Evolutionary conservation across 2,888 invertebrate genomes (phyloP).

Genomic region (Eupeodes luniger): DNA sequence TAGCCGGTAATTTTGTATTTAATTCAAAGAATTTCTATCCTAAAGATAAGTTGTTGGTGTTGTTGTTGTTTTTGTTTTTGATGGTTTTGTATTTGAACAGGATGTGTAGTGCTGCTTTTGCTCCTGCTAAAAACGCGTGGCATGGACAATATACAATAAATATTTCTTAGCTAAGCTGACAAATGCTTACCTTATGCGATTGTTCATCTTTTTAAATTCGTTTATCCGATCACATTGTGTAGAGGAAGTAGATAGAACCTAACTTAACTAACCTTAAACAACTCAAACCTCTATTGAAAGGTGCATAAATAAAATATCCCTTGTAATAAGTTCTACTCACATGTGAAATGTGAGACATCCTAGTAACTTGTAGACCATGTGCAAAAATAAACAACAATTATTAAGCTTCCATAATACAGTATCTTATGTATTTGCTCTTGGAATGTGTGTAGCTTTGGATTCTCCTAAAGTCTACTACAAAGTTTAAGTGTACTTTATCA

Average conservation of each 20-base stretch:
- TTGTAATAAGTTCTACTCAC: background rate
- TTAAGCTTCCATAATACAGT: background rate
- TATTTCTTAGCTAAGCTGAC: conserved; percentile 18
- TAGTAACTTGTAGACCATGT: background rate
- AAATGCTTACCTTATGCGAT: conserved; percentile 27
- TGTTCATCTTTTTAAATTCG: conserved; percentile 40
- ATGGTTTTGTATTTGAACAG: conserved; percentile 17
- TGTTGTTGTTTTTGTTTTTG: conserved; percentile 11
- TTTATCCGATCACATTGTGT: background rate
- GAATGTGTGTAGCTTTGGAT: too few species aligned
- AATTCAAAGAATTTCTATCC: conserved; percentile 71
- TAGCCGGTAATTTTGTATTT: conserved; percentile 74
- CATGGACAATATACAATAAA: conserved; percentile 9
- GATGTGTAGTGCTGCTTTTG: conserved; percentile 40
- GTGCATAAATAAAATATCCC: background rate
- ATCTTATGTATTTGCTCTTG: too few species aligned
- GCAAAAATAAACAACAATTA: background rate
- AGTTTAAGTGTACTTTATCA: too few species aligned
- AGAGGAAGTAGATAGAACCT: conserved; percentile 42
- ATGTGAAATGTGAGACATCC: background rate
- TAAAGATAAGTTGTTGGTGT: conserved; percentile 64
- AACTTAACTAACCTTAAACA: conserved; percentile 36
- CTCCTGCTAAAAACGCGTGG: conserved; percentile 49
- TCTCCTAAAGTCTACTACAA: too few species aligned
- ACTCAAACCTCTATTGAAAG: conserved; percentile 49